A percentile compares a stretch with the other conserved stretches of the same genome.
Conservation (phyloP, 92 coral and sea anemone species). For the Palythoa caribaeorum region DNA sequence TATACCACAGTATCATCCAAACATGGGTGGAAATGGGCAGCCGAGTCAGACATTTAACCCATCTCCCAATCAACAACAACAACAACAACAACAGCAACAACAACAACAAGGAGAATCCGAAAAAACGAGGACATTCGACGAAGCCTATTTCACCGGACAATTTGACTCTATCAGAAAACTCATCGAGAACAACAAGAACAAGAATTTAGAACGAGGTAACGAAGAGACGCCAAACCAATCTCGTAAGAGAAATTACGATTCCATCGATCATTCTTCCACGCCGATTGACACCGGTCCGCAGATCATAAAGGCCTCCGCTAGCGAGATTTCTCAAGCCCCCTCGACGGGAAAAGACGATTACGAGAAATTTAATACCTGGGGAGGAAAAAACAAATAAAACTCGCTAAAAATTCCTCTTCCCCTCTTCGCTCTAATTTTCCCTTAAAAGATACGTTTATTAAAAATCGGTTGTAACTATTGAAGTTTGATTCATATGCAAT, state of each 20-base stretch:
- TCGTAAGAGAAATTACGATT: not conserved
- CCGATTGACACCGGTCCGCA: not conserved
- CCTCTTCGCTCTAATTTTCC: not conserved
- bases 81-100: not conserved
- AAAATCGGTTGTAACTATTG: not conserved
- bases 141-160: not conserved
- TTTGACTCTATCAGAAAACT: not conserved
- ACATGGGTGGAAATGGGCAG: too few species aligned
- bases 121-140: not conserved
- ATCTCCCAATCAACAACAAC: not conserved
- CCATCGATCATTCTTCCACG: not conserved
- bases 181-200: not conserved
- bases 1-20: too few species aligned
- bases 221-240: not conserved
- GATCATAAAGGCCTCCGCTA: not conserved
- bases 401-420: not conserved
- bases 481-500: not conserved
- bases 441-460: not conserved
- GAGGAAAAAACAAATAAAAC: not conserved
- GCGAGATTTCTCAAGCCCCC: not conserved
- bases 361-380: not conserved
- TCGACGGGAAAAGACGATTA: not conserved
- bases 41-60: not conserved
- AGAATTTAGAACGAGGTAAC: not conserved
- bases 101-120: not conserved